Evolutionary conservation across 2,113 vertebrate species (phyloP), one percentile per base, ranked within the genome.

Genomic region (Stomatorhinus ivindoensis): DNA sequence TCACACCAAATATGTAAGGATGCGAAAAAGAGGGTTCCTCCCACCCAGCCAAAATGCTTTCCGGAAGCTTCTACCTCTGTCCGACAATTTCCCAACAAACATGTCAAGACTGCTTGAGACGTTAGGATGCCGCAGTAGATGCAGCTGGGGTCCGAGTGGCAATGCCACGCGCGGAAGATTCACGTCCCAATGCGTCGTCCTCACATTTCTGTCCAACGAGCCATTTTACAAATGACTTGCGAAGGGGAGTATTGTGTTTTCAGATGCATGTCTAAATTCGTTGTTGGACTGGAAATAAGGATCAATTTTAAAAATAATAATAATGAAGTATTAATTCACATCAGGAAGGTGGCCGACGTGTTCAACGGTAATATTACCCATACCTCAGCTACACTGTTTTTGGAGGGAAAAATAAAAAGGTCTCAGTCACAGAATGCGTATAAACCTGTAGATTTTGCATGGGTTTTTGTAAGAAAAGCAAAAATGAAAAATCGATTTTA

Each of bases 381-480:
- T 98, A 99, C 98, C 98, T 99, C 98, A 99, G 97, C 97, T 97
- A 97, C 96, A 96, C 97, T 97, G 97, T 97, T 97, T 97, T 97
- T 96, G 96, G 97, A 97, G 92, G 93, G 92, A 93, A 93, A 91
- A 91, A 91, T 92, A 2, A 94, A 87, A 96, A 97, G 97, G 97
- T 98, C 97, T 99, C 97, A 97, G 97, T 97, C 98, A 98, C 98
- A 99, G 97, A 99, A 99, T 99, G 97, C 98, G 97, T 99, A 99
- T 99, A 95, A 85, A 98, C 97, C 97, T 99, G 98, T 99, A 99
- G 98, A 99, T 99, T 98, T 99, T 99, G 98, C 98, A 99, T 99
- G 98, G 98, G 97, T 99, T 99, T 99, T 97, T 99, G 98, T 98
- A 97, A 99, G 98, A 98, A 97, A 94, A 94, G 88, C 92, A 93